Percentiles rank a stretch among this genome's conserved stretches.
These are phyloP conservation scores for Limnephilus auricula DNA, from an alignment of 2,888 invertebrate genomes.

Conservation along the genomic window DNA sequence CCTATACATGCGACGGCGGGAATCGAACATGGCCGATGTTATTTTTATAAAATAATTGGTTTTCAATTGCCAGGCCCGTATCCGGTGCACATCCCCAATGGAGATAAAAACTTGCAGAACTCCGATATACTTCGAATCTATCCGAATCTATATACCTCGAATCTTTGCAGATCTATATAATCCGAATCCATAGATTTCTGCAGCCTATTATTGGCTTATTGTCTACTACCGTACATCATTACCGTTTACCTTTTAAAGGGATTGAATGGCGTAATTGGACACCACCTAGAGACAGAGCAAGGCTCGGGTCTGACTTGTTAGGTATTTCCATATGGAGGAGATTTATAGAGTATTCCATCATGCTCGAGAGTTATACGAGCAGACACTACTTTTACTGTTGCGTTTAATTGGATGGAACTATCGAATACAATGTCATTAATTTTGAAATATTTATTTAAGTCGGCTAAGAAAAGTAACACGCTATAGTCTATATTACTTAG, in stretches of 20 bases:
- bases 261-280: constrained; percentile 75
- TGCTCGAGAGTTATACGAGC: constrained; percentile 28
- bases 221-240: constrained; percentile 72
- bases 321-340: constrained; percentile 59
- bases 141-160: neutral
- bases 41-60: constrained; percentile 77
- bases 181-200: constrained; percentile 16
- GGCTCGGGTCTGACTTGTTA: constrained; percentile 50
- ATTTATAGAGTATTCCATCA: constrained; percentile 53
- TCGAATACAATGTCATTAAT: neutral
- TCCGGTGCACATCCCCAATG: constrained; percentile 65
- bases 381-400: constrained; percentile 5
- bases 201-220: constrained; percentile 30
- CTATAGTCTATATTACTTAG: neutral
- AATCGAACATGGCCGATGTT: constrained; percentile 69
- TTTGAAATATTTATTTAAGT: neutral
- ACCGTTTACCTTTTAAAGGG: constrained; percentile 75
- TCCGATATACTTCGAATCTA: neutral
- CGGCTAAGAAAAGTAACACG: neutral
- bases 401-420: constrained; percentile 25
- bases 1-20: constrained; percentile 41
- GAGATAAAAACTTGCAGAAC: constrained; percentile 59
- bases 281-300: constrained; percentile 56
- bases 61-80: constrained; percentile 73
- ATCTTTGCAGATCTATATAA: neutral